Evolutionary conservation across 2,888 invertebrate species (phyloP), one percentile per base, ranked within the genome.

Genomic region (Tipula helvola): DNA sequence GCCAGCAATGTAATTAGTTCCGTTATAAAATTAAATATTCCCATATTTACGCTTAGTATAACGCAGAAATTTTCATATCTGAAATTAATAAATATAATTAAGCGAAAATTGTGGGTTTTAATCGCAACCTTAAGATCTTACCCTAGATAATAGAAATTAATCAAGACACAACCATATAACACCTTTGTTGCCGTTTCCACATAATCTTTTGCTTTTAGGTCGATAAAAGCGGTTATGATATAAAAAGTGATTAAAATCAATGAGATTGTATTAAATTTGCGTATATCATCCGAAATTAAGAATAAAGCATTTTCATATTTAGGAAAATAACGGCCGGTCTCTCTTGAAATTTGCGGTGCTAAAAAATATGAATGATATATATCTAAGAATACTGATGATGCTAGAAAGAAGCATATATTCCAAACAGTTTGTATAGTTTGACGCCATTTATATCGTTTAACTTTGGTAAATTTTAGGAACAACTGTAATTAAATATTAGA

Each of bases 61-160:
- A 92, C 90, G 86, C 91, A 91, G 88, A 91, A 91, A 88, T 91
- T 91, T 88, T 91, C 91, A 88, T 90, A 91, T 87, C 91, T 91
- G 86, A 2, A 89, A 88, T 18, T 52, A 84, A 83, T 5, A 83
- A 44, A 57, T 71, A 12, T 52, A 39, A n/a, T 12, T 16, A 44
- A 2, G 18, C 1, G 0, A 44, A 44, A 85, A 39, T 16, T 84
- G 36, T 39, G 36, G 84, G n/a, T 36, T 39, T 44, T 10, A 44
- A n/a, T 10, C 28, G 18, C 18, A 10, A 44, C 3, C 18, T 42
- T n/a, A 41, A 85, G 52, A 57, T 42, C 36, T 86, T 86, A 87
- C 86, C 87, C 83, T 18, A 85, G 71, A 44, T 36, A 36, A 86
- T 86, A 87, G 44, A 87, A 87, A 85, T 18, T 86, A 42, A 86